phyloP scores from a whole-genome alignment of 2,888 invertebrate species.

The Scaptomyza cyrtandrae region DNA sequence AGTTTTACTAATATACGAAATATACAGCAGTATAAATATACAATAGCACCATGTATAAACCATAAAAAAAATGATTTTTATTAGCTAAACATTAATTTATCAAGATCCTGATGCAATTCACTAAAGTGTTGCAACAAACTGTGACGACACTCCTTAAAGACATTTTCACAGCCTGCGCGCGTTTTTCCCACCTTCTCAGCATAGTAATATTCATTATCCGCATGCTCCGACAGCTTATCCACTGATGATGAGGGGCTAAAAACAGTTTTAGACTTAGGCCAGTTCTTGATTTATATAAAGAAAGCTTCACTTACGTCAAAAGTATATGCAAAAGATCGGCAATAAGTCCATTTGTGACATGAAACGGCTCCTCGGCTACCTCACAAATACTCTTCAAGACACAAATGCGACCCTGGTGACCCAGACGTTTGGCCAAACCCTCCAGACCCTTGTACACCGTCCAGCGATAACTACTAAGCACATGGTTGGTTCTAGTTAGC shows the following conservation, averaged over 20 bases:
- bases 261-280: neutral
- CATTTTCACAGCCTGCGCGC: slow-evolving; percentile 78
- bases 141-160: slow-evolving; percentile 79
- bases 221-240: slow-evolving; percentile 88
- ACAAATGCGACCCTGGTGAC: slow-evolving; percentile 89
- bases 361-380: slow-evolving; percentile 89
- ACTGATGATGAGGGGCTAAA: slow-evolving; percentile 89
- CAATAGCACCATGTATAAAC: too few species aligned
- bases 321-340: slow-evolving; percentile 91
- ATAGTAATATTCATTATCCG: slow-evolving; percentile 90
- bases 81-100: slow-evolving; percentile 54
- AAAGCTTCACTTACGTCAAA: slow-evolving; percentile 88
- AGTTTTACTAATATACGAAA: too few species aligned
- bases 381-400: slow-evolving; percentile 91
- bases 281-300: too few species aligned
- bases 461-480: slow-evolving; percentile 81
- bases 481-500: slow-evolving; percentile 57
- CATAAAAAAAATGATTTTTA: slow-evolving; percentile 43
- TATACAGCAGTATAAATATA: too few species aligned
- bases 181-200: slow-evolving; percentile 89
- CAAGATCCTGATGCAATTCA: slow-evolving; percentile 61
- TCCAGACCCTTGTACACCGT: slow-evolving; percentile 80
- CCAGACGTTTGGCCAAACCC: slow-evolving; percentile 85
- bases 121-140: slow-evolving; percentile 70
- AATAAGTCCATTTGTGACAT: slow-evolving; percentile 89